These are phyloP conservation scores for Phaonia tiefii DNA, from an alignment of 2,888 invertebrate genomes.

Conservation along the genomic window DNA sequence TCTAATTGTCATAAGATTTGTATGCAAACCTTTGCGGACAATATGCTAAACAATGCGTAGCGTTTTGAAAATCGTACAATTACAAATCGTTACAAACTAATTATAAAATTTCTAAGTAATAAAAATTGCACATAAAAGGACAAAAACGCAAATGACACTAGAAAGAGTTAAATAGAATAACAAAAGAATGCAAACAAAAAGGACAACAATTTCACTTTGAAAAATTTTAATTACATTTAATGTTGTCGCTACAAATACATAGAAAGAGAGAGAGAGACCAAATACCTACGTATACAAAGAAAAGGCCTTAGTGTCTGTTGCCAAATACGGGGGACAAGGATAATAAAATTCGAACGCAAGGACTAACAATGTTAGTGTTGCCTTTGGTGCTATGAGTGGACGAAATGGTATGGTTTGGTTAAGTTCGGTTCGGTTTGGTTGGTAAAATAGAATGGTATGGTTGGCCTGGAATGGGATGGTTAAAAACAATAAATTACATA, in stretches of 20 bases:
- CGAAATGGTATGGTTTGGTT: constrained; percentile 25
- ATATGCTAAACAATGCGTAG: constrained; percentile 48
- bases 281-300: background rate
- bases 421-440: background rate
- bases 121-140: constrained; percentile 44
- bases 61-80: constrained; percentile 46
- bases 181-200: constrained; percentile 15
- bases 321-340: constrained; percentile 42
- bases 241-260: constrained; percentile 7
- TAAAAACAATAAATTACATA: constrained; percentile 55
- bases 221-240: constrained; percentile 60
- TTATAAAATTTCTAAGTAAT: constrained; percentile 61
- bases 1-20: background rate
- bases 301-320: constrained; percentile 28
- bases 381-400: background rate
- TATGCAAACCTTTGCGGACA: background rate
- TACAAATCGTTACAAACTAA: constrained; percentile 61
- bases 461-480: constrained; percentile 31
- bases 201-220: constrained; percentile 51
- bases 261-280: background rate
- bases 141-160: constrained; percentile 37
- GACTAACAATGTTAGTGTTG: constrained; percentile 16
- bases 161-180: constrained; percentile 46
- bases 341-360: constrained; percentile 43
- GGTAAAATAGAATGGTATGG: background rate